phyloP scores from a whole-genome alignment of 1,140 invertebrate species.

The Achroia grisella region DNA sequence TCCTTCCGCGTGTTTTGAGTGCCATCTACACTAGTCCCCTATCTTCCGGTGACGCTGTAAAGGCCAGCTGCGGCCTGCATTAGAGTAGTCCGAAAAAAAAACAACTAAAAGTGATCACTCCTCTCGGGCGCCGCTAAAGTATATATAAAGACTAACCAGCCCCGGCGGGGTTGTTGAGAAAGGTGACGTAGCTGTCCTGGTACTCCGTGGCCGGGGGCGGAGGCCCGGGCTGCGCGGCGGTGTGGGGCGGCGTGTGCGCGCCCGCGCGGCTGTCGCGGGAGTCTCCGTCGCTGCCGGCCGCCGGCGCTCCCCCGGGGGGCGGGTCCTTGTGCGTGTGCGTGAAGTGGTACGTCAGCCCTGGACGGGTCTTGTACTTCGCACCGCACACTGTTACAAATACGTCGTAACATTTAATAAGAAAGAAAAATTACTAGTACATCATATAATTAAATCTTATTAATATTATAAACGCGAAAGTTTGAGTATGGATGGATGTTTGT shows the following conservation, averaged over 20 bases:
- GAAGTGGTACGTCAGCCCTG: slow-evolving; percentile 97
- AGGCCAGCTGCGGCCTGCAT: no score
- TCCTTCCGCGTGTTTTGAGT: no score
- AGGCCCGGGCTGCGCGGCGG: slow-evolving; percentile 32
- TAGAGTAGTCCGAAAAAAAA: no score
- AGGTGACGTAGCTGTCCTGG: slow-evolving; percentile 73
- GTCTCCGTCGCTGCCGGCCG: slow-evolving; percentile 50
- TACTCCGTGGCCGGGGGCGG: slow-evolving; percentile 67
- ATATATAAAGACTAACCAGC: slow-evolving; percentile 18
- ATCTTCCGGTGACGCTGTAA: no score
- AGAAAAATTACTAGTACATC: neutral
- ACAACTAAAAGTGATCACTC: no score
- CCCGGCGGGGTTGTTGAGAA: slow-evolving; percentile 62
- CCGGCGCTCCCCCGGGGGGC: slow-evolving; percentile 39
- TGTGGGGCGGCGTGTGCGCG: slow-evolving; percentile 30
- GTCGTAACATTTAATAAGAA: no score
- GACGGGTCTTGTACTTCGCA: slow-evolving; percentile 97
- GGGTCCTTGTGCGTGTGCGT: slow-evolving; percentile 93
- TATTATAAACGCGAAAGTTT: no score
- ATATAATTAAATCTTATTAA: no score
- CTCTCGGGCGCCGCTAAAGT: no score
- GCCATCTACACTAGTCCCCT: no score
- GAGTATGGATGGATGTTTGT: no score
- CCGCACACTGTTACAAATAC: slow-evolving; percentile 89
- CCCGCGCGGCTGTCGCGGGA: slow-evolving; percentile 43